Evolutionary conservation across 2,888 invertebrate species (phyloP), one percentile per base, ranked within the genome.

Genomic region (Chironomus tentans): DNA sequence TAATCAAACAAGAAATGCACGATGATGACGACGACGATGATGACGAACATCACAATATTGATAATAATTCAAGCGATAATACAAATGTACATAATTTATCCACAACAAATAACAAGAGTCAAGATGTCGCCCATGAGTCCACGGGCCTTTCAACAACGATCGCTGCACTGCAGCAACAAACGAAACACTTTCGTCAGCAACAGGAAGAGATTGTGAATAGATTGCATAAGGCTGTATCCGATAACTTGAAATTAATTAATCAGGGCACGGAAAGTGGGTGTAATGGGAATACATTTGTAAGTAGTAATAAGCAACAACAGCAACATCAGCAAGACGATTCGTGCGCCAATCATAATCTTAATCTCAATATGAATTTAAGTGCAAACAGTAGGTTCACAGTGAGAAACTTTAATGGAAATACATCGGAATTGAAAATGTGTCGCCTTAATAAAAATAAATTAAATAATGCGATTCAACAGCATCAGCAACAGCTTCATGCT

Each of bases 321-420:
- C 46, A 28, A 22, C 38, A 38, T 38, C 65, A 46, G 47, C 74
- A 62, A 46, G 62, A 72, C 24, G 72, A 72, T 46, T 38, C 38
- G 38, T 72, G 72, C 61, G 24, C 61, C 76, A 62, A 56, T 56
- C 56, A 56, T 56, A 56, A 78, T 78, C 78, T 78, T 77, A 77
- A 77, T 76, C 76, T 78, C 70, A 77, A 74, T 77, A 77, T 78
- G 76, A 76, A 76, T 73, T 70, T 77, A 71, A 69, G 71, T 69
- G 76, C 47, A 74, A 77, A 77, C 56, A 65, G 82, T 80, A 82
- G 81, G 80, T 81, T 82, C 80, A 81, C 81, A 80, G 82, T 69
- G 15, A 68, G 69, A 77, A 77, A 68, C 18, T 76, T 48, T 48
- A 75, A 68, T 68, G 69, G 69, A 68, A 76, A 24, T 68, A 28